These are phyloP conservation scores for Vollenhovia emeryi DNA, from an alignment of 1,140 invertebrate species.

Conservation along the genomic window DNA sequence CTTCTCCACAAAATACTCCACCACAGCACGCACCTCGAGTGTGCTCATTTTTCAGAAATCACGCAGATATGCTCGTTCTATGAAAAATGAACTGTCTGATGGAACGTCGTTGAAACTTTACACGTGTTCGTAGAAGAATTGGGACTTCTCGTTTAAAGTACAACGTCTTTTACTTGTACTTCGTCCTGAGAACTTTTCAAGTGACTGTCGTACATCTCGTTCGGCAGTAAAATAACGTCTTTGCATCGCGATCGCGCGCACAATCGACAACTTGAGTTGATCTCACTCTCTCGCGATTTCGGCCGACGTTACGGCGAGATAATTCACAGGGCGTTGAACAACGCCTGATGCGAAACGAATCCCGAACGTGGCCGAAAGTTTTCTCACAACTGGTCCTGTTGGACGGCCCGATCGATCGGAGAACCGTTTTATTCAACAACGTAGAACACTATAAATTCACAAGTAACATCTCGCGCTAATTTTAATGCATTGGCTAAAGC, in stretches of 20 bases:
- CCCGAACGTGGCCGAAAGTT: neutral
- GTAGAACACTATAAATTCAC: conserved; percentile 42
- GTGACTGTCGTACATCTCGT: no score
- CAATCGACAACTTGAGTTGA: conserved; percentile 5
- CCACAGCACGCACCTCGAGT: no score
- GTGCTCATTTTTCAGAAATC: no score
- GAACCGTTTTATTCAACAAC: conserved; percentile 37
- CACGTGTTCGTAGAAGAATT: no score
- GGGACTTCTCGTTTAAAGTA: no score
- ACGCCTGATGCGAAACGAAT: neutral
- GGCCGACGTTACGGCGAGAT: neutral
- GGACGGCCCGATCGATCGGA: conserved; percentile 8
- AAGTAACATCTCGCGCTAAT: conserved; percentile 32
- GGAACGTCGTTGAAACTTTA: no score
- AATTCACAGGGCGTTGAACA: neutral
- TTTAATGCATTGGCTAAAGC: conserved; percentile 25
- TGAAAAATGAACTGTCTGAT: no score
- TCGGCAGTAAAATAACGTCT: neutral
- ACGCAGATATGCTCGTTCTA: no score
- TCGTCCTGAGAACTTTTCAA: no score
- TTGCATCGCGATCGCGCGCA: neutral
- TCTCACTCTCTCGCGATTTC: neutral
- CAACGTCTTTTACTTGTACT: no score
- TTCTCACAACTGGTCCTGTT: neutral
- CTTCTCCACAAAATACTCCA: no score